Percentiles rank a stretch among this genome's conserved stretches.
Evolutionary conservation across 2,113 vertebrate species (phyloP).

Genomic region (Ascaphus truei): DNA sequence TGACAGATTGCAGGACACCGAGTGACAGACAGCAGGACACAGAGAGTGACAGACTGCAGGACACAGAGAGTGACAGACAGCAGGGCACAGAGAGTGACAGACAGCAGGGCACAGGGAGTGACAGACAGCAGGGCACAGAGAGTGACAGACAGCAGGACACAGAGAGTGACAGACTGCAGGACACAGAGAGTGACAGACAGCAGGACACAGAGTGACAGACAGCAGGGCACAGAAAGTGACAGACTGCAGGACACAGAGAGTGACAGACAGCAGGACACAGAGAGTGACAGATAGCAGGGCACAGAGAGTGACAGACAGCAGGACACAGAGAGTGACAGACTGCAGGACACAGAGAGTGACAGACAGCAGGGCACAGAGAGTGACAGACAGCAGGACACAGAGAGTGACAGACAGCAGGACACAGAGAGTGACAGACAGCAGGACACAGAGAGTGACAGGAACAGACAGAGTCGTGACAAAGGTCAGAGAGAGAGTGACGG

Average conservation of each 20-base stretch:
- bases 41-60: not conserved
- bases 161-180: not conserved
- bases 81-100: not conserved
- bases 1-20: not conserved
- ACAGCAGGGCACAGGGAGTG: not conserved
- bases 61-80: no score
- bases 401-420: not conserved
- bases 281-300: not conserved
- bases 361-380: not conserved
- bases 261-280: not conserved
- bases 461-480: not conserved
- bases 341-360: not conserved
- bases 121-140: not conserved
- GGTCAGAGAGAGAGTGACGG: not conserved
- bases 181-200: conserved; percentile 10
- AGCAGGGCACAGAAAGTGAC: not conserved
- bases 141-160: not conserved
- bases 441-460: not conserved
- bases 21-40: not conserved
- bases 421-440: not conserved
- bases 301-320: not conserved
- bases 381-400: not conserved
- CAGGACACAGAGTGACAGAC: not conserved
- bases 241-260: not conserved
- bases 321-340: not conserved